phyloP scores from a whole-genome alignment of 2,888 invertebrate genomes.

The Perdita meconis region DNA sequence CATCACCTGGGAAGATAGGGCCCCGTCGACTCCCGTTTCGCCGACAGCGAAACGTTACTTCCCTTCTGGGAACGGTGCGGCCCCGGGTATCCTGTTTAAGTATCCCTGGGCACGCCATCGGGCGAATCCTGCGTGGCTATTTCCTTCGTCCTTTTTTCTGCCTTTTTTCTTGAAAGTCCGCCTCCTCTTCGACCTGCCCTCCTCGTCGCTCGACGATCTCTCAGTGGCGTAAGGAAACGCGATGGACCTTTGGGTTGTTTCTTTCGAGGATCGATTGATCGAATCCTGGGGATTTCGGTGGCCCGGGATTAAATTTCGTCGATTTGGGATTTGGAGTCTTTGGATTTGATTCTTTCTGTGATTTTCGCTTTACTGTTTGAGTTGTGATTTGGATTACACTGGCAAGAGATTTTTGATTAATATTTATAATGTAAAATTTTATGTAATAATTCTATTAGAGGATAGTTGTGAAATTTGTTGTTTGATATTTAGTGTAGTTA shows the following conservation, averaged over 20 bases:
- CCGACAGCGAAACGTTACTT: conserved; percentile 73
- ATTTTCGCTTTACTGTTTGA: too few relatives aligned
- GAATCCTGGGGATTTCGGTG: background rate
- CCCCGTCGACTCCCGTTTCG: conserved; percentile 71
- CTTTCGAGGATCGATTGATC: too few relatives aligned
- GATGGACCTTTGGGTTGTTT: too few relatives aligned
- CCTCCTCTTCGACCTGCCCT: conserved; percentile 4
- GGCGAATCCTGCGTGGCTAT: conserved; percentile 65
- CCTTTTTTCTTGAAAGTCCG: conserved; percentile 36
- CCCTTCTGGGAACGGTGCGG: conserved; percentile 77
- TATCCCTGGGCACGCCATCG: conserved; percentile 81
- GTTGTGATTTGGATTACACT: too few relatives aligned
- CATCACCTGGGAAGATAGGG: conserved; percentile 72
- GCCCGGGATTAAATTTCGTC: too few relatives aligned
- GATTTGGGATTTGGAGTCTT: too few relatives aligned
- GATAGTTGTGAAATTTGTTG: too few relatives aligned
- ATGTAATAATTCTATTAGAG: too few relatives aligned
- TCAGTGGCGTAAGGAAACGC: conserved; percentile 43
- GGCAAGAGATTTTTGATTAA: too few relatives aligned
- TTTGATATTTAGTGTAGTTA: too few relatives aligned
- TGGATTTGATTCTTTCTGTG: too few relatives aligned
- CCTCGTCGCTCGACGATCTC: background rate
- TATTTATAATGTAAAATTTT: too few relatives aligned
- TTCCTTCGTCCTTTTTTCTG: conserved; percentile 69
- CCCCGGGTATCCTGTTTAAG: conserved; percentile 75